A percentile compares a stretch with the other conserved stretches of the same genome.
Evolutionary conservation across 1,140 invertebrate genomes (phyloP).

Genomic region (Aphelenchoides fujianensis): DNA sequence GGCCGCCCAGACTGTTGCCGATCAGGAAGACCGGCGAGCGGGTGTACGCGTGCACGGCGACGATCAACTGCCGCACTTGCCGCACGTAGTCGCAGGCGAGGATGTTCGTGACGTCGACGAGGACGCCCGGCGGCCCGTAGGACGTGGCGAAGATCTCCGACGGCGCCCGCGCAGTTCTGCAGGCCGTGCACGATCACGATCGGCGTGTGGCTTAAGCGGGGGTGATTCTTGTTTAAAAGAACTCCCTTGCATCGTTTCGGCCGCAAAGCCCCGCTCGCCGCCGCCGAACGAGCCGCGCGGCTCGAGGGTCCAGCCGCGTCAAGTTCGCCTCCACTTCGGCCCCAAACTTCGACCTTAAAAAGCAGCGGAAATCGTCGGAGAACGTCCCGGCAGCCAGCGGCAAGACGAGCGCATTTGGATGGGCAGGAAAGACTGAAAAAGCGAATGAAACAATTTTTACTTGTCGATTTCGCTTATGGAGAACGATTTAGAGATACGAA

Average conservation of each 20-base stretch:
- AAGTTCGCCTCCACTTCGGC: constrained; percentile 4
- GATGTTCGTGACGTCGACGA: neutral
- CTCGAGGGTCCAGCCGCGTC: constrained; percentile 17
- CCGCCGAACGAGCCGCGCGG: constrained; percentile 18
- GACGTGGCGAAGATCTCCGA: constrained; percentile 18
- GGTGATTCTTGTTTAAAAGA: neutral
- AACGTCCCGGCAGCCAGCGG: neutral
- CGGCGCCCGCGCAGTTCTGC: neutral
- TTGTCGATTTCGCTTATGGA: too few species aligned
- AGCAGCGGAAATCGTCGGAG: constrained; percentile 6
- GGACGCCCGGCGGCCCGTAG: neutral
- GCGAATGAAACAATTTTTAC: too few species aligned
- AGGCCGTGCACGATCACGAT: constrained; percentile 24
- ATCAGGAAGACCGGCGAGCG: constrained; percentile 23
- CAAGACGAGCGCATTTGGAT: too few species aligned
- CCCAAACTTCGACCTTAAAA: neutral
- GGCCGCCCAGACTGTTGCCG: constrained; percentile 15
- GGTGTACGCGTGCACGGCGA: constrained; percentile 16
- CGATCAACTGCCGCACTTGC: constrained; percentile 13
- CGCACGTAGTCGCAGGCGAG: neutral
- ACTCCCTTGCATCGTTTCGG: constrained; percentile 6
- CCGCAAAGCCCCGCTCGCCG: neutral
- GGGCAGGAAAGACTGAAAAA: too few species aligned
- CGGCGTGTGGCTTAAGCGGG: neutral
- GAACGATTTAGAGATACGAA: too few species aligned